Base-by-base conservation (phyloP, 2,888 invertebrate genomes). In the Drepana falcataria region DNA sequence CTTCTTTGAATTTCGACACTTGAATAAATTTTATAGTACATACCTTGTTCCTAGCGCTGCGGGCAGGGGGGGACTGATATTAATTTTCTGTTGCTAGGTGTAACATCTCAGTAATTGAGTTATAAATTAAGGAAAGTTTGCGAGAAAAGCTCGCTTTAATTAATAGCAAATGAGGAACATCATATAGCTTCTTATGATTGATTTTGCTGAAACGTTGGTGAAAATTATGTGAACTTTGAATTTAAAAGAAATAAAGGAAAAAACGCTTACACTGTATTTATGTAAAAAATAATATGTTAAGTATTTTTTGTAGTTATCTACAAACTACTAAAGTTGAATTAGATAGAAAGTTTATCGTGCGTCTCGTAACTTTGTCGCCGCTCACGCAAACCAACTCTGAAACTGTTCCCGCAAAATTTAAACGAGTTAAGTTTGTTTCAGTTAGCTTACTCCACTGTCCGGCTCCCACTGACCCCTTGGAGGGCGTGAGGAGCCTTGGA, bases 361-460 rank as follows among this genome's bases (percentile, higher is more conserved):
- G 72, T 79, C 77, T 78, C 78, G 75, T 74, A 85, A 84, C 77
- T 85, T 81, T 63, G 70, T 73, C 77, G 79, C 75, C 77, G 77
- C 81, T 79, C 82, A 85, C 84, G 84, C 81, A 83, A 80, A 75
- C 71, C 66, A 73, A 82, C 77, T 78, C 72, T 55, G 77, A 71
- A 81, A 82, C 80, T 69, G 76, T 78, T 80, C 66, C 85, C 84
- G 83, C 87, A 87, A 87, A 88, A 85, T 89, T 90, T 89, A 89
- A 91, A 91, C 87, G 91, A 90, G 90, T 83, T 89, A 91, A 90
- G 86, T 90, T 90, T 83, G 84, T 83, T 83, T 83, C 79, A 80
- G 85, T 84, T 81, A 78, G 84, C 80, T 85, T 80, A 77, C 82
- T 80, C 79, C 75, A 83, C 82, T 85, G 87, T 86, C 88, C 85